Evolutionary conservation across 2,888 invertebrate species (phyloP), one percentile per base, ranked within the genome.

Genomic region (Tenthredo distinguenda): DNA sequence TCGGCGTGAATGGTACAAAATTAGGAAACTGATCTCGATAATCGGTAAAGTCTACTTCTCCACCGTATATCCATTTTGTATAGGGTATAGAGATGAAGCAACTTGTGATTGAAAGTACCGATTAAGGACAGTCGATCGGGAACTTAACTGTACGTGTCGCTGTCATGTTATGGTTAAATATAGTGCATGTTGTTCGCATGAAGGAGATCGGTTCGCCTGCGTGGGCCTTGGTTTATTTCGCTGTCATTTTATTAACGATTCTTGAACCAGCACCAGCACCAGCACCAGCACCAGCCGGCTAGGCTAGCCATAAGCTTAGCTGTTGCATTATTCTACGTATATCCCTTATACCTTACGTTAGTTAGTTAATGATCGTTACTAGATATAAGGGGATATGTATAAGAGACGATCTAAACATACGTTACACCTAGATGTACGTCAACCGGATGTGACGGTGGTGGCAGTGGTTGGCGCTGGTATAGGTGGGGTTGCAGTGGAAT

Each of bases 201-300:
- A 74, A 74, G 72, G 43, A 68, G 68, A 74, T 74, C 72, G 72
- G 18, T 74, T 74, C 31, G n/a, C 18, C 26, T 81, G 81, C 81
- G 81, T 81, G 81, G 81, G 81, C 81, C 58, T 37, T 62, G 58
- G 81, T 81, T 58, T 81, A 81, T 81, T 62, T 81, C 62, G 62
- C 81, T 81, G 81, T 81, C 81, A 81, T 81, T 81, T 81, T 81
- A 74, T 74, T 62, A 81, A 81, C 81, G 81, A 81, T 81, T 81
- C 62, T n/a, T 15, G 12, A 47, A 37, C 37, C 37, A 37, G 37
- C 37, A 37, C 3, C 37, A 3, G 37, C 37, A 37, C 26, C 26
- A 26, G 26, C 26, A 26, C 26, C 26, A 26, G 26, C 26, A 26
- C 26, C 26, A 26, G 26, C 26, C 26, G 1, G 37, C 37, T 37